Evolutionary conservation across 1,140 invertebrate species (phyloP).

Genomic region (Carposina sasakii): DNA sequence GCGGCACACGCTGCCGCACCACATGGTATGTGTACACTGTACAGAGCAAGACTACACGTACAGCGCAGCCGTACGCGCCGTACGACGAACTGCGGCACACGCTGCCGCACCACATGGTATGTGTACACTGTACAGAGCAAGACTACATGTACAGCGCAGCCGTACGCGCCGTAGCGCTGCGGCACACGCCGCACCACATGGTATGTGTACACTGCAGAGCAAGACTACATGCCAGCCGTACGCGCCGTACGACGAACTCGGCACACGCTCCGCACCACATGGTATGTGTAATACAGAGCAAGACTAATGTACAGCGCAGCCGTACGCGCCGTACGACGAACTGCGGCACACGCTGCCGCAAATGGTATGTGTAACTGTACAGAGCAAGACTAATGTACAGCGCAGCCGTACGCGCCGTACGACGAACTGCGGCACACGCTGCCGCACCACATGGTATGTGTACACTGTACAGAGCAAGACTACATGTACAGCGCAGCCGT

Average conservation of each 20-base stretch:
- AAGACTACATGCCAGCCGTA: conserved; percentile 46
- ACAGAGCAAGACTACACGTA: conserved; percentile 51
- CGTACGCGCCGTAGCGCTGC: conserved; percentile 44
- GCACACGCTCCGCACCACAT: not conserved
- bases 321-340: conserved; percentile 52
- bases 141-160: conserved; percentile 44
- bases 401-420: conserved; percentile 41
- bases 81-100: conserved; percentile 48
- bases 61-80: conserved; percentile 37
- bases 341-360: conserved; percentile 42
- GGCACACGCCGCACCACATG: conserved; percentile 53
- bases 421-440: conserved; percentile 44
- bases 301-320: too few relatives aligned
- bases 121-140: conserved; percentile 33
- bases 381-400: conserved; percentile 46
- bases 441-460: conserved; percentile 51
- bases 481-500: conserved; percentile 43
- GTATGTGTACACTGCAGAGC: conserved; percentile 32
- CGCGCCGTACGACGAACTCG: not conserved
- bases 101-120: conserved; percentile 53
- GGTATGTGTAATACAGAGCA: too few relatives aligned
- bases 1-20: conserved; percentile 45
- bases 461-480: conserved; percentile 41
- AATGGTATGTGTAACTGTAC: conserved; percentile 39
- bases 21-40: conserved; percentile 39